Evolutionary conservation across 2,888 invertebrate genomes (phyloP).

Genomic region (Cyrtodaria siliqua): DNA sequence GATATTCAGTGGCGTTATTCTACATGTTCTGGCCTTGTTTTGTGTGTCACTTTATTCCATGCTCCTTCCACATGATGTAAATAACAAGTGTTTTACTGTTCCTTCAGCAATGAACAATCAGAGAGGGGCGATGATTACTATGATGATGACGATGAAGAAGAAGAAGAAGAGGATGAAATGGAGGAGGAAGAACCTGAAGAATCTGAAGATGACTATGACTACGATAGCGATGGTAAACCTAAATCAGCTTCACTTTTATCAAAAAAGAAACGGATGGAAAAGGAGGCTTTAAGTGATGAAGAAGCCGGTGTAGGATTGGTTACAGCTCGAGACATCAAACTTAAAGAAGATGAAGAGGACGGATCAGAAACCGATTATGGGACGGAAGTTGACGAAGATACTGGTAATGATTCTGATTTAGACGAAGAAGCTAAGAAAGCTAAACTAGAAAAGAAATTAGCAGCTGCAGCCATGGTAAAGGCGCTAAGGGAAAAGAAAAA

Average conservation of each 20-base stretch:
- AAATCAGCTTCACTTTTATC: not conserved
- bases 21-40: too few relatives aligned
- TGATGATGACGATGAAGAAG: constrained; percentile 25
- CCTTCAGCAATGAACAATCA: constrained; percentile 23
- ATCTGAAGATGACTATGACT: constrained; percentile 17
- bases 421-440: constrained; percentile 12
- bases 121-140: constrained; percentile 22
- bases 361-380: constrained; percentile 18
- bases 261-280: constrained; percentile 13
- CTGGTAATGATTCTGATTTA: not conserved
- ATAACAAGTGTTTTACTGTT: not conserved
- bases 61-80: too few relatives aligned
- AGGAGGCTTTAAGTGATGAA: not conserved
- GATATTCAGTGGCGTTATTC: too few relatives aligned
- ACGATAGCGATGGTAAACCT: constrained; percentile 7
- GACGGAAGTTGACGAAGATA: not conserved
- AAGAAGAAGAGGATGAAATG: constrained; percentile 19
- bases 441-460: constrained; percentile 32
- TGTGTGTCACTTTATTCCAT: too few relatives aligned
- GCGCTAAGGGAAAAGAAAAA: constrained; percentile 17
- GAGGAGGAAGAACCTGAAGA: constrained; percentile 23
- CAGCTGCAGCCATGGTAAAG: constrained; percentile 21
- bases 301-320: constrained; percentile 12
- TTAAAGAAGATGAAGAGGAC: constrained; percentile 21
- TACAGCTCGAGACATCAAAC: not conserved